Evolutionary conservation across 2,113 vertebrate genomes (phyloP).

Genomic region (Cercocebus atys): DNA sequence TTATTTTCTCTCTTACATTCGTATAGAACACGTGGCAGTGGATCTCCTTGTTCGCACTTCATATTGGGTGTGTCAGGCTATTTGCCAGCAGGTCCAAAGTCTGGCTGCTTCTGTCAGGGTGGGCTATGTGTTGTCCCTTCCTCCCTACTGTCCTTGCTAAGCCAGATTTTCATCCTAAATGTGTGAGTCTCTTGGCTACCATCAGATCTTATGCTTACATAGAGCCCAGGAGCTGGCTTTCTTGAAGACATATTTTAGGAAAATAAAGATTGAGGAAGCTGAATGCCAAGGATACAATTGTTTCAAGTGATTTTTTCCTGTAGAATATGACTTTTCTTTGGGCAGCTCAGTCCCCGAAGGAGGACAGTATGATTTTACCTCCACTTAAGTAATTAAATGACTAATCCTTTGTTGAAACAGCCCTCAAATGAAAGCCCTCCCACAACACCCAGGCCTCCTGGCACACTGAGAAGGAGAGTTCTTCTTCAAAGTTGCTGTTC

Average conservation of each 20-base stretch:
- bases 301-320: background rate
- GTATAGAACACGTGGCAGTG: fast-evolving
- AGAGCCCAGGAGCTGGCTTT: background rate
- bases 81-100: background rate
- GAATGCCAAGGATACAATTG: background rate
- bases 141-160: background rate
- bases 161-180: background rate
- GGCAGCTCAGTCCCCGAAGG: background rate
- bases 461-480: background rate
- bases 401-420: background rate
- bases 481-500: background rate
- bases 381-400: background rate
- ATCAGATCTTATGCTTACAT: too few relatives aligned
- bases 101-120: constrained; percentile 37
- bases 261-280: background rate
- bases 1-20: background rate
- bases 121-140: constrained; percentile 11
- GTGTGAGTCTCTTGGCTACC: background rate
- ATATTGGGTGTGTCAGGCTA: background rate
- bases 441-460: too few relatives aligned
- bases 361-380: background rate
- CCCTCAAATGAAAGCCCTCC: background rate
- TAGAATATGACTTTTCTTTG: background rate
- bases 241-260: background rate
- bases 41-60: background rate